Conservation (phyloP, 2,888 invertebrate genomes). For the Platerodrilus igneus region DNA sequence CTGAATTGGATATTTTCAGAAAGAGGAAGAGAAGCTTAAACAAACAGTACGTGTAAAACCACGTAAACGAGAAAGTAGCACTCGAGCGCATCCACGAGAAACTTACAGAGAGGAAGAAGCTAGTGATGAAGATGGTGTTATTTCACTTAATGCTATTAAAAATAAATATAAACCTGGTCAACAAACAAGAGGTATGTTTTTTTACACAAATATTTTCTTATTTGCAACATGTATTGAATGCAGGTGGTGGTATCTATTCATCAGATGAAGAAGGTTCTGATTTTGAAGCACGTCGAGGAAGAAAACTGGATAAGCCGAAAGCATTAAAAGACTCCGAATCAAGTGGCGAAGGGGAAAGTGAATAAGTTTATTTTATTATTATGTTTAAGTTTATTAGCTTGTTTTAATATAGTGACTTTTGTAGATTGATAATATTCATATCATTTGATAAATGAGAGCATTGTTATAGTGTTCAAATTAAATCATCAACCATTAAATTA, state of each 20-base stretch:
- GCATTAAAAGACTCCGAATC: conserved; percentile 75
- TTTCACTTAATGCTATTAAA: conserved; percentile 91
- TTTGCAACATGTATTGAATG: background rate
- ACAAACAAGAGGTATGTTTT: conserved; percentile 44
- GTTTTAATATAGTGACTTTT: too few species aligned
- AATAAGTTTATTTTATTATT: conserved; percentile 25
- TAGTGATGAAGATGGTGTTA: conserved; percentile 90
- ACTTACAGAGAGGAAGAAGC: conserved; percentile 70
- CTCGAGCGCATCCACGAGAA: conserved; percentile 43
- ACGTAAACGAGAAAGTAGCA: conserved; percentile 40
- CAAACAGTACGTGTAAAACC: conserved; percentile 72
- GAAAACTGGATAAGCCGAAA: conserved; percentile 70
- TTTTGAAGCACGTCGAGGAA: conserved; percentile 68
- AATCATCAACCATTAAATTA: too few species aligned
- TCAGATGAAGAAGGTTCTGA: conserved; percentile 85
- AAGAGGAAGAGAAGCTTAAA: conserved; percentile 93
- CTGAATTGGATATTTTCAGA: too few species aligned
- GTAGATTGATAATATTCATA: too few species aligned
- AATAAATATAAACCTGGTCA: conserved; percentile 76
- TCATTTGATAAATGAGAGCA: too few species aligned
- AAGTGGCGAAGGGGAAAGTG: conserved; percentile 42
- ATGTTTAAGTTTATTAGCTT: too few species aligned
- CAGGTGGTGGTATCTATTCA: conserved; percentile 71
- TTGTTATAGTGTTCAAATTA: too few species aligned
- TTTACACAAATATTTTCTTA: too few species aligned